Evolutionary conservation across 2,113 vertebrate species (phyloP).

Genomic region (Lasiurus borealis): DNA sequence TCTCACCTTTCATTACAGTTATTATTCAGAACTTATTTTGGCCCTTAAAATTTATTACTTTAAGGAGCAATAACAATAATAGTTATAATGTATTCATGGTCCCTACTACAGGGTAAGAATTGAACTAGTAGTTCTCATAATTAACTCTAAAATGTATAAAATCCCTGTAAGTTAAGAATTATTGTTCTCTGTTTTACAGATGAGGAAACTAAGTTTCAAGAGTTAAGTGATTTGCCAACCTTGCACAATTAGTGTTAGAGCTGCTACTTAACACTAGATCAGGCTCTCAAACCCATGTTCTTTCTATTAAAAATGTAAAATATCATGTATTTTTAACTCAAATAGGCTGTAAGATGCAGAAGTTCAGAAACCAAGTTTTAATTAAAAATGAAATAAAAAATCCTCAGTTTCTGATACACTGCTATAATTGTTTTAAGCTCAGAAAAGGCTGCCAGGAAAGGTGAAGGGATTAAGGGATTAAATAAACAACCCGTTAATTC

Average conservation of each 20-base stretch:
- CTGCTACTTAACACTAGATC: background rate
- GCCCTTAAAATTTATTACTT: slow-evolving; percentile 4
- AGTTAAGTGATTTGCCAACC: background rate
- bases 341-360: background rate
- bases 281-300: background rate
- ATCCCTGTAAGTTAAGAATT: background rate
- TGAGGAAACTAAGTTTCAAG: slow-evolving; percentile 48
- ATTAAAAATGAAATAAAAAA: background rate
- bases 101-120: background rate
- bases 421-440: background rate
- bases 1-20: background rate
- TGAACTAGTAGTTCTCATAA: background rate
- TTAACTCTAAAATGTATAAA: background rate
- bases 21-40: background rate
- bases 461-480: background rate
- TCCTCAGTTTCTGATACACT: background rate
- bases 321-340: background rate
- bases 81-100: background rate
- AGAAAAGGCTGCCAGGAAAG: background rate
- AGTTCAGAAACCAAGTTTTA: slow-evolving; percentile 25
- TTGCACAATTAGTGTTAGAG: background rate
- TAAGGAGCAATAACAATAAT: background rate
- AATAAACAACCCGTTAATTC: slow-evolving; percentile 9
- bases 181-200: slow-evolving; percentile 19
- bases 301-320: slow-evolving; percentile 32